phyloP scores from a whole-genome alignment of 1,140 invertebrate genomes.

The Ptiloglossa arizonensis region DNA sequence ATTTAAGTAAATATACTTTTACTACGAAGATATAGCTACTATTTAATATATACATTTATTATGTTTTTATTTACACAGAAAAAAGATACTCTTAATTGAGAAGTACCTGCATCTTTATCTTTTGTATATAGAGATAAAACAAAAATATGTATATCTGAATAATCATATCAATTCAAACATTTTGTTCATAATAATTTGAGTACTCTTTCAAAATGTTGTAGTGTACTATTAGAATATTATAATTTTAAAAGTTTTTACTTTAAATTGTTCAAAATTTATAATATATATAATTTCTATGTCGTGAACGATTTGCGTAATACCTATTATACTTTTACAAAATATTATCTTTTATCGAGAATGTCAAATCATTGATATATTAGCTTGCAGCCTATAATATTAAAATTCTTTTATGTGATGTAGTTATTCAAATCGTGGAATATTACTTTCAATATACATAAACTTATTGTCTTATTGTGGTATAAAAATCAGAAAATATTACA shows the following conservation, averaged over 20 bases:
- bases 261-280: not conserved
- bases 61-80: conserved; percentile 29
- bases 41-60: conserved; percentile 17
- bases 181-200: not conserved
- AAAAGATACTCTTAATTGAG: conserved; percentile 36
- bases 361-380: not conserved
- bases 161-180: conserved; percentile 1
- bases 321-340: not conserved
- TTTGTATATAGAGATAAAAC: conserved; percentile 28
- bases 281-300: not conserved
- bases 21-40: conserved; percentile 14
- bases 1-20: not conserved
- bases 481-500: conserved; percentile 4
- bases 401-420: not conserved
- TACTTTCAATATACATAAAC: not conserved
- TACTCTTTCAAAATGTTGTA: conserved; percentile 19
- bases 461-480: not conserved
- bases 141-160: conserved; percentile 11
- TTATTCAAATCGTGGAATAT: not conserved
- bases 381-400: not conserved
- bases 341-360: not conserved
- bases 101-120: conserved; percentile 50
- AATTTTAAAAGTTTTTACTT: not conserved
- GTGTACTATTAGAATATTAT: not conserved
- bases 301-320: not conserved